Conservation (phyloP, 2,113 vertebrate species). For the Elachura formosa region DNA sequence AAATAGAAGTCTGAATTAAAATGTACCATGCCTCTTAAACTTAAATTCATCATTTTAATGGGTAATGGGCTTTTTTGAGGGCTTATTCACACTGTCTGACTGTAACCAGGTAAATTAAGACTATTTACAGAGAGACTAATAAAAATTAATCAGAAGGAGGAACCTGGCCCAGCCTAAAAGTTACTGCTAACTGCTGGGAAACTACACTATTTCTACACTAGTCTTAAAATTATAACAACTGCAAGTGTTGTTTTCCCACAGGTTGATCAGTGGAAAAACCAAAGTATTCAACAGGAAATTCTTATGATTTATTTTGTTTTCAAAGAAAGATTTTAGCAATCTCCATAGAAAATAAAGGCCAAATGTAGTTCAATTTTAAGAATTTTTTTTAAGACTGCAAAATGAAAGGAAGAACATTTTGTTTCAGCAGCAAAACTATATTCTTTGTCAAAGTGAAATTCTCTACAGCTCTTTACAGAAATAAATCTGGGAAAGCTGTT, state of each 20-base stretch:
- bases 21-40: background rate
- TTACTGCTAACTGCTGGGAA: background rate
- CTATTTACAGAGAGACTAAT: background rate
- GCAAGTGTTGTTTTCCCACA: background rate
- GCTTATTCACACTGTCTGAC: background rate
- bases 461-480: background rate
- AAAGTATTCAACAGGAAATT: background rate
- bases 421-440: background rate
- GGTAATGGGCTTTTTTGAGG: background rate
- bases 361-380: background rate
- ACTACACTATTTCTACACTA: background rate
- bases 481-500: background rate
- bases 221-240: background rate
- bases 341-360: background rate
- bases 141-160: background rate
- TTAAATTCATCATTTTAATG: background rate
- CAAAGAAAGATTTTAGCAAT: background rate
- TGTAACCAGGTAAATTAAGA: background rate
- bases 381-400: background rate
- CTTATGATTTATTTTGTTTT: background rate
- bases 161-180: background rate
- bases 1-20: background rate
- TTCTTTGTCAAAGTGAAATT: background rate
- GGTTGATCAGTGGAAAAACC: background rate
- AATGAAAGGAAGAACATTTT: background rate